phyloP scores from a whole-genome alignment of 1,140 invertebrate genomes.

The Schlechtendalia chinensis region DNA sequence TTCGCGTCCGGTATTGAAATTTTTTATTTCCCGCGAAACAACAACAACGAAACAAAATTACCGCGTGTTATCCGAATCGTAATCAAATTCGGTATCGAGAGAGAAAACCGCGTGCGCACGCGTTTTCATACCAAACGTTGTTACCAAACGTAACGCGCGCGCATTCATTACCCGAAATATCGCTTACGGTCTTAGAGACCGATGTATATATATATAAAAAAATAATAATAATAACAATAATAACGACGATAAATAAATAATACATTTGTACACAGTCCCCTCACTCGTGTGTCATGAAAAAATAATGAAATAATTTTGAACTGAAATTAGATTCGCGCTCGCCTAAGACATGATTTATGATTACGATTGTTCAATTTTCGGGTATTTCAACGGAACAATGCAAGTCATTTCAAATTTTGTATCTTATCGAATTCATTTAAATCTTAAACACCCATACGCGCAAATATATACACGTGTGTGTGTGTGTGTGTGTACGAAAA shows the following conservation, averaged over 20 bases:
- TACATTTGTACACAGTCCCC: no score
- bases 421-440: background rate
- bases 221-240: no score
- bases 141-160: background rate
- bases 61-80: background rate
- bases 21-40: no score
- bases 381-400: background rate
- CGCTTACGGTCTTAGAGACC: background rate
- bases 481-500: no score
- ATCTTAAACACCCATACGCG: no score
- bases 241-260: no score
- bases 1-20: constrained; percentile 7
- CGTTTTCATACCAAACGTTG: background rate
- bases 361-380: background rate
- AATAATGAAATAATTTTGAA: constrained; percentile 16
- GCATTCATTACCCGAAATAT: constrained; percentile 1
- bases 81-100: constrained; percentile 2
- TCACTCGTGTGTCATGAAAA: background rate
- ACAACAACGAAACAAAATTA: background rate
- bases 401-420: constrained; percentile 22
- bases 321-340: constrained; percentile 21
- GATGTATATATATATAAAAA: no score
- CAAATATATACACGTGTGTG: no score
- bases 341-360: constrained; percentile 20
- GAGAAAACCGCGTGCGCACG: background rate